Percentiles rank a stretch among this genome's conserved stretches.
These are phyloP conservation scores for Clostera curtula DNA, from an alignment of 2,888 invertebrate genomes.

Conservation along the genomic window DNA sequence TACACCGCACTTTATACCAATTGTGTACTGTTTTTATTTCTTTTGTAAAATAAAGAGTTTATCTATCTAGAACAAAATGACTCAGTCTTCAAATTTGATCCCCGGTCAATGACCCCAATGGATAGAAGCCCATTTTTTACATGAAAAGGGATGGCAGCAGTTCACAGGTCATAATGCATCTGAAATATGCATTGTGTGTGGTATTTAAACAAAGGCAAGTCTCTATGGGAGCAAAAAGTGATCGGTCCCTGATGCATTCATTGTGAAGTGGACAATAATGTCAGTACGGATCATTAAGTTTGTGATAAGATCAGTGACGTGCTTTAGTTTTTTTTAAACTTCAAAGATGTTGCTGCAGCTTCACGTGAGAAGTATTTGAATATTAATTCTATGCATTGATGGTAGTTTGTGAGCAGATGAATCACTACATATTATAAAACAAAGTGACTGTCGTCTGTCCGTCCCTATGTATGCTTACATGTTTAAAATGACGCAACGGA, in stretches of 20 bases:
- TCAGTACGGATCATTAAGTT: conserved; percentile 58
- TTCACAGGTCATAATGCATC: conserved; percentile 60
- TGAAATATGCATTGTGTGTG: conserved; percentile 66
- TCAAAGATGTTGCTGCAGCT: conserved; percentile 11
- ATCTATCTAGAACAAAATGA: conserved; percentile 39
- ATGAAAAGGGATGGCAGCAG: conserved; percentile 27
- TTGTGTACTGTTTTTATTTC: too few species aligned
- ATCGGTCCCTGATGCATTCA: conserved; percentile 34
- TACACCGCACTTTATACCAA: too few species aligned
- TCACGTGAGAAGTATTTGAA: conserved; percentile 17
- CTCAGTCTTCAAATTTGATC: conserved; percentile 44
- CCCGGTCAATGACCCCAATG: conserved; percentile 39
- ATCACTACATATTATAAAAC: too few species aligned
- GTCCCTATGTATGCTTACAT: too few species aligned
- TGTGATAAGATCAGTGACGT: conserved; percentile 50
- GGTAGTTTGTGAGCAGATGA: too few species aligned
- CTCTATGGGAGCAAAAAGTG: conserved; percentile 37
- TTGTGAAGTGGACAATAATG: conserved; percentile 47
- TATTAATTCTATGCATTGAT: background rate
- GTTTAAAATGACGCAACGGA: too few species aligned
- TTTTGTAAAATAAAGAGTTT: conserved; percentile 21
- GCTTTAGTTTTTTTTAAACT: conserved; percentile 30
- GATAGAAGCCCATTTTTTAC: conserved; percentile 19
- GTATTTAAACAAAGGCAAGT: conserved; percentile 55
- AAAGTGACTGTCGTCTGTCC: too few species aligned